phyloP scores from a whole-genome alignment of 2,113 vertebrate genomes.

The Dipodomys merriami region DNA sequence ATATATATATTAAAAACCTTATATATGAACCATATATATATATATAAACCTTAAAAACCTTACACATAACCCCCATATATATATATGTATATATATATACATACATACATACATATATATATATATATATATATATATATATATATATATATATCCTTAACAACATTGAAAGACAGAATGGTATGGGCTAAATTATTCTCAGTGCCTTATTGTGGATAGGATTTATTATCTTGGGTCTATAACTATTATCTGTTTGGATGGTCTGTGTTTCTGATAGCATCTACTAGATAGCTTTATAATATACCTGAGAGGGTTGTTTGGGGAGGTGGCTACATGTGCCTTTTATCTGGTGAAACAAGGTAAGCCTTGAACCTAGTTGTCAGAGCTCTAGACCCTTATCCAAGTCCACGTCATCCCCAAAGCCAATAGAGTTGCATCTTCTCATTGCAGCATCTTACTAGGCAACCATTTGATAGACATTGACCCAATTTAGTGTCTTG shows the following conservation, averaged over 20 bases:
- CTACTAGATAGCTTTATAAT: slow-evolving; percentile 61
- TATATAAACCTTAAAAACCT: too few species aligned
- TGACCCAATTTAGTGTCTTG: slow-evolving; percentile 20
- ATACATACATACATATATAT: too few species aligned
- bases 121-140: background rate
- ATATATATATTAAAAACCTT: slow-evolving; percentile 36
- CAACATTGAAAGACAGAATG: slow-evolving; percentile 42
- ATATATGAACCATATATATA: background rate
- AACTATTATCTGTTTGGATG: slow-evolving; percentile 59
- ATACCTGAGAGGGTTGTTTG: slow-evolving; percentile 45
- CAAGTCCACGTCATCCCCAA: background rate
- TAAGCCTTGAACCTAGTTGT: slow-evolving; percentile 43
- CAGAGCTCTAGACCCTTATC: background rate
- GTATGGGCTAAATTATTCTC: slow-evolving; percentile 28
- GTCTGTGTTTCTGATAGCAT: slow-evolving; percentile 55
- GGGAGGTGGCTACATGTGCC: slow-evolving; percentile 3
- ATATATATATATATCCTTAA: slow-evolving; percentile 55
- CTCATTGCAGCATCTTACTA: background rate
- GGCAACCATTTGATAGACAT: slow-evolving; percentile 19
- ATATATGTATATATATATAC: too few species aligned
- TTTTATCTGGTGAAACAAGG: slow-evolving; percentile 59
- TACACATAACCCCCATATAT: too few species aligned
- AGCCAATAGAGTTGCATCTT: background rate
- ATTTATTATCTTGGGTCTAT: slow-evolving; percentile 52
- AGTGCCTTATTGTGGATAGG: slow-evolving; percentile 40